phyloP scores from a whole-genome alignment of 2,113 vertebrate genomes.

The Maccullochella peelii region DNA sequence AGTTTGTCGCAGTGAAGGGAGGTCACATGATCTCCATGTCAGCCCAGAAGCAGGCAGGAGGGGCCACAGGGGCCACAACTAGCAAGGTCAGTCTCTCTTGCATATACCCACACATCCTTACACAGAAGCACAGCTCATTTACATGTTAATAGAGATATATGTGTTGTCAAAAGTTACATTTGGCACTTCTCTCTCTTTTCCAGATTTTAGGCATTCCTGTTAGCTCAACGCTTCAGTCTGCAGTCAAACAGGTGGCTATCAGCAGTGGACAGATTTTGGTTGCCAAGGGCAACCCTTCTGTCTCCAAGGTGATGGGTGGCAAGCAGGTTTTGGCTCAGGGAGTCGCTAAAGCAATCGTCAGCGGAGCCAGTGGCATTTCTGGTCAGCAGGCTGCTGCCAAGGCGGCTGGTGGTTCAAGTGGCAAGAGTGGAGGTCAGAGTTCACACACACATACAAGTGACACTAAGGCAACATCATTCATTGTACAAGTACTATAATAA shows the following conservation, averaged over 20 bases:
- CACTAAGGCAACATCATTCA: too few species aligned
- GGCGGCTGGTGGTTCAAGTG: slow-evolving; percentile 86
- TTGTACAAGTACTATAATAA: background rate
- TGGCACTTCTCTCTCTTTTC: slow-evolving; percentile 36
- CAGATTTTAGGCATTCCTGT: slow-evolving; percentile 95
- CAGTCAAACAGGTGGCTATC: slow-evolving; percentile 96
- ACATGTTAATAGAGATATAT: background rate
- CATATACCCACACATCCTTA: background rate
- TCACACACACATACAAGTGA: slow-evolving; percentile 65
- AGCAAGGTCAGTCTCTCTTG: slow-evolving; percentile 85
- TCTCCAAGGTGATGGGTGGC: slow-evolving; percentile 91
- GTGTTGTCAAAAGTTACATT: background rate
- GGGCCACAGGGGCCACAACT: slow-evolving; percentile 83
- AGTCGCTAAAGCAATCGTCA: slow-evolving; percentile 97
- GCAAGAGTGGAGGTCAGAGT: slow-evolving; percentile 92
- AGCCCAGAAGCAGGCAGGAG: slow-evolving; percentile 89
- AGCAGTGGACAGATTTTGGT: slow-evolving; percentile 98
- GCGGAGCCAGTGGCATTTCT: slow-evolving; percentile 88
- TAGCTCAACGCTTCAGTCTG: slow-evolving; percentile 90
- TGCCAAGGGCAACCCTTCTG: slow-evolving; percentile 91
- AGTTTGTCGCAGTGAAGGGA: slow-evolving; percentile 96
- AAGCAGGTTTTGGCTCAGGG: slow-evolving; percentile 98
- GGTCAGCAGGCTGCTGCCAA: slow-evolving; percentile 91
- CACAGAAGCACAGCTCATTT: background rate
- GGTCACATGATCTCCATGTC: slow-evolving; percentile 96